Percentiles rank a stretch among this genome's conserved stretches.
Conservation (phyloP, 2,113 vertebrate species). For the Benitochromis conjunctus region DNA sequence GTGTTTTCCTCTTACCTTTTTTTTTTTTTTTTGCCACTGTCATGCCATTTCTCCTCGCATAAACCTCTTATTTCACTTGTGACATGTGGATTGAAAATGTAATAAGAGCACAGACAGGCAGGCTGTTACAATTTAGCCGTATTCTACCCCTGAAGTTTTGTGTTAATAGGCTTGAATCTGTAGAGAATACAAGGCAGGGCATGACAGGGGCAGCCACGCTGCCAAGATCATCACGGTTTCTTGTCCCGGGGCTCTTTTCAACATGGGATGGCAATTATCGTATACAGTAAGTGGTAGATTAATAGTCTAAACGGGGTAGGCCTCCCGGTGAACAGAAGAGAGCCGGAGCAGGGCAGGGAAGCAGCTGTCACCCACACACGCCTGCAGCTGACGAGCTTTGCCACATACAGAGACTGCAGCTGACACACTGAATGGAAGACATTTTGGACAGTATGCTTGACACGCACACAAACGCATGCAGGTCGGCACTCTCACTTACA, state of each 20-base stretch:
- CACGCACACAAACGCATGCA: not conserved
- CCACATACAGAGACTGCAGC: constrained; percentile 61
- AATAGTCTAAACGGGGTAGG: constrained; percentile 51
- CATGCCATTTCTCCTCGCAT: not conserved
- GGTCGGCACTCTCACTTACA: not conserved
- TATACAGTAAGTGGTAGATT: constrained; percentile 53
- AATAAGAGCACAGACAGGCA: constrained; percentile 7
- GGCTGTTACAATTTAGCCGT: not conserved
- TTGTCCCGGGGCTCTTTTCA: constrained; percentile 37
- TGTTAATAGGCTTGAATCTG: constrained; percentile 50
- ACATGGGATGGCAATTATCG: constrained; percentile 56
- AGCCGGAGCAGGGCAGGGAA: constrained; percentile 16
- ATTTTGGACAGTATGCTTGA: constrained; percentile 13
- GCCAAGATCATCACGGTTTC: constrained; percentile 43
- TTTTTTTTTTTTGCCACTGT: not conserved
- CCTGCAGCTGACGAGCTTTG: constrained; percentile 57
- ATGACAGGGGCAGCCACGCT: not conserved
- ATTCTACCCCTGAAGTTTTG: constrained; percentile 30
- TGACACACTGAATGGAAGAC: constrained; percentile 47
- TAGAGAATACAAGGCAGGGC: constrained; percentile 49
- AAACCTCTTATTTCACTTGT: not conserved
- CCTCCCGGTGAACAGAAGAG: constrained; percentile 15
- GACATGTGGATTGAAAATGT: constrained; percentile 1
- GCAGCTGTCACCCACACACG: constrained; percentile 60
- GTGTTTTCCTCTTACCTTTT: constrained; percentile 3